Evolutionary conservation across 2,797 vertebrate genomes (phyloP), one percentile per base, ranked within the genome.

Genomic region (Intellagama lesueurii): DNA sequence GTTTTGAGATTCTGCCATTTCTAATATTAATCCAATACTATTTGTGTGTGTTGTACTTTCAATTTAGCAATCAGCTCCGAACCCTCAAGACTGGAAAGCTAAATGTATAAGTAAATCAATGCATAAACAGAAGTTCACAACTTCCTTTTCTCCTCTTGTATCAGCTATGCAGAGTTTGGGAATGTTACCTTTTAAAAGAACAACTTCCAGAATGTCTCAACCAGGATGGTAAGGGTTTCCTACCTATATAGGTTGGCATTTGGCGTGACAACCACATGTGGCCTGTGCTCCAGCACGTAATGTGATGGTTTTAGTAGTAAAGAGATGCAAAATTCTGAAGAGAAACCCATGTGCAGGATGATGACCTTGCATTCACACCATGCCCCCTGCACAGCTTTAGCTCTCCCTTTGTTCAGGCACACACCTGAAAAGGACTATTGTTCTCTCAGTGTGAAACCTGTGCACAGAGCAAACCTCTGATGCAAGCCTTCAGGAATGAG

Each of bases 401-500:
- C n/a, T 7, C 12, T 52, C 56, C n/a, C n/a, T 56, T 7, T 32
- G 24, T 52, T 87, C 47, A 70, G 9, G 5, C 68, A 87, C 56
- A 84, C 30, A 52, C 47, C n/a, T 19, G 9, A 73, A 56, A 5
- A 73, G 47, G n/a, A 30, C 32, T 66, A 32, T 49, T 82, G 44
- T 8, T 44, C 8, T 17, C n/a, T 12, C 28, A 69, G 69, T 69
- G 76, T 26, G 79, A 82, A 9, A 82, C 32, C 24, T 44, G 9
- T 86, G 11, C 35, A 30, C 44, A 49, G 26, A 68, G 44, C 72
- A 90, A 44, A 17, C 86, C 12, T 84, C 0, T 1, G 73, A 90
- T 87, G 85, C 0, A 88, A 69, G 92, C 49, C 64, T 49, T 26
- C 1, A 79, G 92, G 91, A 87, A 90, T 47, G 0, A 12, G 26